Evolutionary conservation across 2,113 vertebrate species (phyloP), one percentile per base, ranked within the genome.

Genomic region (Otus sunia): DNA sequence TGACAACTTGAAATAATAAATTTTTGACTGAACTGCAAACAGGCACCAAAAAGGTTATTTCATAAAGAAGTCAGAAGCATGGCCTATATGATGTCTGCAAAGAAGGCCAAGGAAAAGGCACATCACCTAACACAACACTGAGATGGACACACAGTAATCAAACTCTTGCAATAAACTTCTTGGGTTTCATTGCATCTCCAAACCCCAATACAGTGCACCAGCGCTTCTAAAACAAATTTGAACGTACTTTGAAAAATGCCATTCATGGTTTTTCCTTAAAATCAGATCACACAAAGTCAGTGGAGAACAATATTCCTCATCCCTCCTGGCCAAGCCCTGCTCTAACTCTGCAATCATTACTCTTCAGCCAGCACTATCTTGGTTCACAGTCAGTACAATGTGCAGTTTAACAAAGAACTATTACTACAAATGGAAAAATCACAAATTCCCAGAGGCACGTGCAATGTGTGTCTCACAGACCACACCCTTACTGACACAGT

Each of bases 381-480:
- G 29, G 63, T 62, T 93, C 59, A 30, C 37, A 74, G 47, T n/a
- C 27, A 78, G 59, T 12, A n/a, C 25, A 39, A 90, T 18, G 30
- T 41, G 63, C 63, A 55, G 5, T 55, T 82, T 23, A 41, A 53
- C 34, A 50, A 82, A 64, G 36, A 78, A 37, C n/a, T 68, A 7
- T 64, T 92, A 19, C 55, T 81, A 27, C 68, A 30, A 55, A 29
- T 22, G 66, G 60, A 74, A 93, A 89, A n/a, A 26, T 71, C 64
- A 78, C 43, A 15, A 43, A 82, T 81, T 96, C 92, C 79, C 90
- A 78, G 43, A 86, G 92, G 91, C 86, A 96, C 39, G 25, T 94
- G 94, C 88, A 75, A 10, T 66, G 69, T 60, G 77, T 77, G 25
- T 29, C 69, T 87, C 88, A 37, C 32, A 71, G 60, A 29, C 79